Conservation (phyloP, 2,888 invertebrate species). For the Anticlea derivata region DNA sequence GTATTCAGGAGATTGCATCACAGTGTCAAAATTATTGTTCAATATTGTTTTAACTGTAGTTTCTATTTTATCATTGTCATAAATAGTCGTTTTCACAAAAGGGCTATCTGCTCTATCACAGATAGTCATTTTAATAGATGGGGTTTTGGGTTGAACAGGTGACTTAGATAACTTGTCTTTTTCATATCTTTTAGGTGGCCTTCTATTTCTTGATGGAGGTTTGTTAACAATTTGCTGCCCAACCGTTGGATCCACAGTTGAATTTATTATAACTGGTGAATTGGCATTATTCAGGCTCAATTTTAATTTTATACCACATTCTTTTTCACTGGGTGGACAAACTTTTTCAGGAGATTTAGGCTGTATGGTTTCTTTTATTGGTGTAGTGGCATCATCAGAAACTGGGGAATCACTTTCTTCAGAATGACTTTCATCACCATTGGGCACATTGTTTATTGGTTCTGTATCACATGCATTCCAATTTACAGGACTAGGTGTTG, state of each 20-base stretch:
- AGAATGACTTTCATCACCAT: slow-evolving; percentile 69
- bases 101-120: slow-evolving; percentile 79
- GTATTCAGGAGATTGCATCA: slow-evolving; percentile 53
- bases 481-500: slow-evolving; percentile 47
- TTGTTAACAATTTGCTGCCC: slow-evolving; percentile 67
- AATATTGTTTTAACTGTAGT: slow-evolving; percentile 65
- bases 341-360: slow-evolving; percentile 47
- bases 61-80: slow-evolving; percentile 66
- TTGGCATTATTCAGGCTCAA: slow-evolving; percentile 77
- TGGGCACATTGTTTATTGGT: slow-evolving; percentile 44
- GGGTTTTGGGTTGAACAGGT: slow-evolving; percentile 52
- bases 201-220: slow-evolving; percentile 66
- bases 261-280: slow-evolving; percentile 78
- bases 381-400: slow-evolving; percentile 51
- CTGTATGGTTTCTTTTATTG: slow-evolving; percentile 40
- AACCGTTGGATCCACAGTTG: slow-evolving; percentile 76
- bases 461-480: slow-evolving; percentile 46
- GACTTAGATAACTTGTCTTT: slow-evolving; percentile 51
- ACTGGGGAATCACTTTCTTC: slow-evolving; percentile 65
- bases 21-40: slow-evolving; percentile 68
- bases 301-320: slow-evolving; percentile 76
- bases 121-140: slow-evolving; percentile 78
- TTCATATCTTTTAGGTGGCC: slow-evolving; percentile 76
- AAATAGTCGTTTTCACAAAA: slow-evolving; percentile 75
- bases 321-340: slow-evolving; percentile 60